Base-by-base conservation (phyloP, 2,888 invertebrate genomes). In the Matsumyia berberina region DNA sequence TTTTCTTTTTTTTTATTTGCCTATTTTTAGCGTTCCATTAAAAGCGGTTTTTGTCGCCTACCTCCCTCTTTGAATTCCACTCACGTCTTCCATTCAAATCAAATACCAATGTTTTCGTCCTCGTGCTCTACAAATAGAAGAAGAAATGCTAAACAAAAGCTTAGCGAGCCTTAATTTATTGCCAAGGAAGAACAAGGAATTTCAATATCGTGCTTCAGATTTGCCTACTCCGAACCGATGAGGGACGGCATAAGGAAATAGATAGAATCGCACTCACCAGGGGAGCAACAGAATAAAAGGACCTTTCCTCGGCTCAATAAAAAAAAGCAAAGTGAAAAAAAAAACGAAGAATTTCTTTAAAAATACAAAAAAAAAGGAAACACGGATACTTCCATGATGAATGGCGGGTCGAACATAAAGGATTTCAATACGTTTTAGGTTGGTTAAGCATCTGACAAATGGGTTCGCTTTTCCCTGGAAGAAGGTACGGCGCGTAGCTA, bases 371-470 rank as follows among this genome's bases (percentile, higher is more conserved):
- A 29, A 19, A 31, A 46, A 29, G n/a, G 4, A 42, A 73, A 49
- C 29, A 57, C 19, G 33, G 62, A 79, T 51, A 64, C 44, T 64
- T 29, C n/a, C 55, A 66, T 57, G 76, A 76, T 66, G 49, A 67
- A 76, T 76, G 33, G 58, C 33, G 49, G 66, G 19, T 29, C 35
- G 7, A 29, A 46, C 29, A 66, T 66, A 66, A 73, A 66, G 53
- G 60, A 44, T 57, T 58, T 55, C 31, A 73, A 80, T 42, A 60
- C 53, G 19, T 67, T 73, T 74, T 37, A 46, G 73, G 55, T 67
- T 62, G 67, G 73, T 80, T 80, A 62, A 69, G 17, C 67, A 67
- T 74, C 53, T 80, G 67, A 80, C 67, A 74, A 74, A 74, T 80
- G 67, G 60, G 46, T 31, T 60, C 24, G 46, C 35, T 17, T 72